These are phyloP conservation scores for Ivindomyrus marchei DNA, from an alignment of 2,113 vertebrate genomes.

Conservation along the genomic window DNA sequence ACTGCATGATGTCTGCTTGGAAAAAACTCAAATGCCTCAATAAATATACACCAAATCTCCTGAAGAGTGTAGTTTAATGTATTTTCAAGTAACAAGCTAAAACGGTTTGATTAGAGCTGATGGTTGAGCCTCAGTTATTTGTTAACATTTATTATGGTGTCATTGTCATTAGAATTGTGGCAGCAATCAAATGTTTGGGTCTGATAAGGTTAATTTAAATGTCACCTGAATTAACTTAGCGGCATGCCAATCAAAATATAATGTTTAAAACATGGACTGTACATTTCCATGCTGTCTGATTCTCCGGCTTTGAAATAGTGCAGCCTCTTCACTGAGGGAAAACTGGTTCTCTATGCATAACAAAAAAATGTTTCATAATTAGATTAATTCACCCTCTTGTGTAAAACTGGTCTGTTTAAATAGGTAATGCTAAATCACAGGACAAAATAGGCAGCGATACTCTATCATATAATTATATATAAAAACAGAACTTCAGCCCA, in stretches of 20 bases:
- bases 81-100: background rate
- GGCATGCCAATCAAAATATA: background rate
- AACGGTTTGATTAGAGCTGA: background rate
- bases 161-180: background rate
- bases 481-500: background rate
- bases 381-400: background rate
- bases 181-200: conserved; percentile 1
- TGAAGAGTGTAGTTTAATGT: background rate
- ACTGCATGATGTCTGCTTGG: background rate
- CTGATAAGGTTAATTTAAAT: conserved; percentile 1
- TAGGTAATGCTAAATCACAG: background rate
- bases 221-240: background rate
- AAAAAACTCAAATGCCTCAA: background rate
- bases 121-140: background rate
- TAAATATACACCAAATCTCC: background rate
- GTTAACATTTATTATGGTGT: background rate
- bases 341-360: background rate
- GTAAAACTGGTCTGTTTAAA: background rate
- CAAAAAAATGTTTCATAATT: background rate
- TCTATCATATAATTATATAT: background rate
- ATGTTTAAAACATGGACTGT: background rate
- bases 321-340: background rate
- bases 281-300: background rate
- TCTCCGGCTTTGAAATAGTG: background rate
- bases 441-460: background rate